Evolutionary conservation across 2,888 invertebrate genomes (phyloP).

Genomic region (Elegia similella): DNA sequence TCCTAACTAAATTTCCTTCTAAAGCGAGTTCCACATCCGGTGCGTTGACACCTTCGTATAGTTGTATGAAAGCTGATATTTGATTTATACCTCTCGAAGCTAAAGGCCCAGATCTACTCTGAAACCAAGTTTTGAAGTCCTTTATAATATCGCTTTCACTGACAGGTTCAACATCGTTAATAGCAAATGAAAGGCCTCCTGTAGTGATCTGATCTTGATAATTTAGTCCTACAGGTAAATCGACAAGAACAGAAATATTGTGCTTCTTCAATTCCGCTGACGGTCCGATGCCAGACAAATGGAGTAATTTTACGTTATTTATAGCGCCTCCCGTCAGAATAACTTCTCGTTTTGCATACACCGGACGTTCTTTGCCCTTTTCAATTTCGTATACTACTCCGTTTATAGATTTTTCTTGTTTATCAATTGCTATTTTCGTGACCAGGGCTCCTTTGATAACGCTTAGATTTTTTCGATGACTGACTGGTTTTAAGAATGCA

Average conservation of each 20-base stretch:
- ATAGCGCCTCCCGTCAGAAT: conserved; percentile 70
- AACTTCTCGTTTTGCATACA: conserved; percentile 69
- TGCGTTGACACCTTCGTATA: conserved; percentile 67
- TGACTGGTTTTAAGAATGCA: conserved; percentile 67
- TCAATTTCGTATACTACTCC: conserved; percentile 67
- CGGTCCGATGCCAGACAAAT: conserved; percentile 71
- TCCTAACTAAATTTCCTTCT: conserved; percentile 71
- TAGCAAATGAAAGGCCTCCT: conserved; percentile 65
- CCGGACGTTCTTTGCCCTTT: conserved; percentile 64
- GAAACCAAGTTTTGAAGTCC: conserved; percentile 74
- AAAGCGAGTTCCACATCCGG: conserved; percentile 69
- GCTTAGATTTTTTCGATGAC: conserved; percentile 64
- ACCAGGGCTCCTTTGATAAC: conserved; percentile 66
- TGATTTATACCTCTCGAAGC: conserved; percentile 73
- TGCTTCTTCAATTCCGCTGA: conserved; percentile 57
- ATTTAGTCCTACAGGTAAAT: conserved; percentile 67
- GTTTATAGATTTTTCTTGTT: conserved; percentile 63
- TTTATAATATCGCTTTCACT: conserved; percentile 58
- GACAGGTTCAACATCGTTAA: conserved; percentile 58
- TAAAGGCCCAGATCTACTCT: conserved; percentile 61
- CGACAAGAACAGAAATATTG: conserved; percentile 55
- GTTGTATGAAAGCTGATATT: conserved; percentile 69
- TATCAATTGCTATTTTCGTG: conserved; percentile 64
- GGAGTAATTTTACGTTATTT: conserved; percentile 67
- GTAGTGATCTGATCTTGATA: conserved; percentile 75